A percentile compares a stretch with the other conserved stretches of the same genome.
These are phyloP conservation scores for Allobates femoralis DNA, from an alignment of 2,797 vertebrate genomes.

Conservation along the genomic window DNA sequence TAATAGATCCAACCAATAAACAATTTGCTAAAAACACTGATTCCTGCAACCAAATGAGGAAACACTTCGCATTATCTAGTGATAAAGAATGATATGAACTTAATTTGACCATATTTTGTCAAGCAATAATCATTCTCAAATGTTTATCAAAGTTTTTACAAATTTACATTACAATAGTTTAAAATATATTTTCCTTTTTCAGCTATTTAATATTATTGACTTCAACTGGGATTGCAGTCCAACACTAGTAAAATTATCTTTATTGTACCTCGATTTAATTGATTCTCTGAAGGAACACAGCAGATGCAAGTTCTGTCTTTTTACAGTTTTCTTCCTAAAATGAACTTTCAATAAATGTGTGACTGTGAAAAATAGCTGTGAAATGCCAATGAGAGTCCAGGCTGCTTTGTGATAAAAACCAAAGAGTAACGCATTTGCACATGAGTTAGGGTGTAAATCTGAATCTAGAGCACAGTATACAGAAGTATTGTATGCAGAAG, in stretches of 20 bases:
- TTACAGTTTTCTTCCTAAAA: constrained; percentile 49
- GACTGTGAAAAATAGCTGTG: constrained; percentile 44
- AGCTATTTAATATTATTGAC: not conserved
- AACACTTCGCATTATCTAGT: too few relatives aligned
- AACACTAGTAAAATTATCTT: not conserved
- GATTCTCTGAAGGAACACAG: constrained; percentile 37
- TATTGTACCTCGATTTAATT: constrained; percentile 26
- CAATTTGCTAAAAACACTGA: too few relatives aligned
- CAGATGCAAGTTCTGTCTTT: not conserved
- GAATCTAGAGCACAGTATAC: not conserved
- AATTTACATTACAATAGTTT: too few relatives aligned
- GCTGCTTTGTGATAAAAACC: constrained; percentile 44
- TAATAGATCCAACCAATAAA: too few relatives aligned
- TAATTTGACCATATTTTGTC: too few relatives aligned
- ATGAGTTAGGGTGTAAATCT: constrained; percentile 27
- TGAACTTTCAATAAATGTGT: constrained; percentile 16
- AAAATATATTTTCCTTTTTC: constrained; percentile 2
- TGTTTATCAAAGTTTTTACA: too few relatives aligned
- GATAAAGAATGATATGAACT: too few relatives aligned
- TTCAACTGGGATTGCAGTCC: constrained; percentile 25
- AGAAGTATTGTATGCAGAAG: constrained; percentile 20
- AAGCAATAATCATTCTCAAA: too few relatives aligned
- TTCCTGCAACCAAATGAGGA: too few relatives aligned
- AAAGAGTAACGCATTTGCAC: constrained; percentile 37
- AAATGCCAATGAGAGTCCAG: constrained; percentile 39